Percentiles rank a stretch among this genome's conserved stretches.
phyloP scores from a whole-genome alignment of 2,113 vertebrate genomes.

The Proterorhinus semilunaris region DNA sequence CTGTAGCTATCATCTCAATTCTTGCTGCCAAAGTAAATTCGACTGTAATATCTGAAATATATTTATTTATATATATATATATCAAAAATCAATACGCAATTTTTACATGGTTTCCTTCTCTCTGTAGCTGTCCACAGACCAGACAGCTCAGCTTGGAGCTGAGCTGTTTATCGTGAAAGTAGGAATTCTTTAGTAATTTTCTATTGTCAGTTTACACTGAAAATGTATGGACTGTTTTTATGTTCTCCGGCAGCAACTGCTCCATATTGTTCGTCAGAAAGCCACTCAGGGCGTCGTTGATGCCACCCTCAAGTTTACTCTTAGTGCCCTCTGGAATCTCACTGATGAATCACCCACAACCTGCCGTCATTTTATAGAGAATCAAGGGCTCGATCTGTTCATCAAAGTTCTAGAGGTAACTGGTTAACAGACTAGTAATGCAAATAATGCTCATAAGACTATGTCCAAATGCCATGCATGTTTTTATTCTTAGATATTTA shows the following conservation, averaged over 20 bases:
- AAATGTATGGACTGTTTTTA: background rate
- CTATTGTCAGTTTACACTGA: background rate
- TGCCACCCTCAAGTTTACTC: slow-evolving; percentile 95
- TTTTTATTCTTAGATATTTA: background rate
- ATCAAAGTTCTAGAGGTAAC: slow-evolving; percentile 96
- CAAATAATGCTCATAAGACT: background rate
- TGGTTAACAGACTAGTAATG: background rate
- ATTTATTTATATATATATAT: too few species aligned
- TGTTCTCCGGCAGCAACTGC: slow-evolving; percentile 84
- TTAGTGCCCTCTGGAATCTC: slow-evolving; percentile 98
- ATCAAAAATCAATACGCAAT: too few species aligned
- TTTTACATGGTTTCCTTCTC: background rate
- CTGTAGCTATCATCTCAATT: slow-evolving; percentile 98
- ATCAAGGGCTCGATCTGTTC: slow-evolving; percentile 96
- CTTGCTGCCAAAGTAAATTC: slow-evolving; percentile 93
- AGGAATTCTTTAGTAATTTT: slow-evolving; percentile 27
- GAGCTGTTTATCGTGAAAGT: slow-evolving; percentile 98
- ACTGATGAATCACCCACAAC: slow-evolving; percentile 99
- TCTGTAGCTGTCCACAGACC: slow-evolving; percentile 92
- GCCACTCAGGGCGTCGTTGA: slow-evolving; percentile 92
- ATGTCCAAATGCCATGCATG: background rate
- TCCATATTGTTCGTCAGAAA: slow-evolving; percentile 98
- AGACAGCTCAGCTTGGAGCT: slow-evolving; percentile 94
- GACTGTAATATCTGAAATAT: background rate
- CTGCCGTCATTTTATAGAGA: slow-evolving; percentile 97